Percentiles rank a stretch among this genome's conserved stretches.
phyloP scores from a whole-genome alignment of 2,113 vertebrate genomes.

The Emberiza fucata region DNA sequence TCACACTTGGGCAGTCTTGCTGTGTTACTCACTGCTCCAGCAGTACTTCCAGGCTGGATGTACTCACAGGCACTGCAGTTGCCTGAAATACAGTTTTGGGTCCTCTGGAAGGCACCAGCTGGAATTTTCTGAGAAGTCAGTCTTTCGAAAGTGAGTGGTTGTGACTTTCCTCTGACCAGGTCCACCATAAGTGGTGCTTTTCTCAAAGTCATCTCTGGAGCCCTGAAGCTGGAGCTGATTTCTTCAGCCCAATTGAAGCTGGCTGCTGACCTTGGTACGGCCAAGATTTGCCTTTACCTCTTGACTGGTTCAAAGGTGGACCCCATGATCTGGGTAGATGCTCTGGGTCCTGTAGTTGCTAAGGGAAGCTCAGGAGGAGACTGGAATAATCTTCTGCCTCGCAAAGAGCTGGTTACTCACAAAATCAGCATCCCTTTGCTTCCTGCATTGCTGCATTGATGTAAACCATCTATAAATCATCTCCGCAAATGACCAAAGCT shows the following conservation, averaged over 20 bases:
- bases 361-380: no score
- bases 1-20: neutral
- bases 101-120: neutral
- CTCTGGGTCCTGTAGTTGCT: no score
- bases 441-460: neutral
- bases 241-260: neutral
- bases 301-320: neutral
- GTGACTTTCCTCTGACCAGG: neutral
- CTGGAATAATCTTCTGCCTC: neutral
- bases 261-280: neutral
- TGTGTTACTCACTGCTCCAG: neutral
- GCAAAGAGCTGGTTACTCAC: neutral
- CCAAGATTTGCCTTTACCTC: neutral
- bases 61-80: neutral
- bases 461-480: neutral
- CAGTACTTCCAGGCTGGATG: neutral
- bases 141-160: neutral
- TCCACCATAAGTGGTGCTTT: neutral
- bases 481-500: neutral
- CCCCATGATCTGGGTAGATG: neutral
- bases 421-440: neutral
- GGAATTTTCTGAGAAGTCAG: neutral
- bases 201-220: neutral
- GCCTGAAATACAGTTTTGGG: neutral
- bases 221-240: neutral